Base-by-base conservation (phyloP, 2,113 vertebrate species). In the Sapajus apella region DNA sequence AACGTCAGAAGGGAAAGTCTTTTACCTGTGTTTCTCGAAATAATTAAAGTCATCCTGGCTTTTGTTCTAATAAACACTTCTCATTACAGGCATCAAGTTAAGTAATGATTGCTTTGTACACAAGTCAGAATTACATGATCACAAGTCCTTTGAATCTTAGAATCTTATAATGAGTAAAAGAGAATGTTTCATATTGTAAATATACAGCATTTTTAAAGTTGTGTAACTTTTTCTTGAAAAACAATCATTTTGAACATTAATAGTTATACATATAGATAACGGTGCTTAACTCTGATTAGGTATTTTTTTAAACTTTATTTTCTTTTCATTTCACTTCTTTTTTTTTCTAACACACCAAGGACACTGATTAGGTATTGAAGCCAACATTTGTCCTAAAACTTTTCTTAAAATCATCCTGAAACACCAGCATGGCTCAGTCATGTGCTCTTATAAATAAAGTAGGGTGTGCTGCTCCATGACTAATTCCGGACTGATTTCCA, bases 381-480 rank as follows among this genome's bases (percentile, higher is more conserved):
- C 17, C 52, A 75, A 77, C 16, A 56, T 45, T 6, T 43, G 12
- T 68, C 68, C 37, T 90, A 47, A 83, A 82, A 61, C 11, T 30
- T 72, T 9, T 37, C 32, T 61, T 25, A 83, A 91, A 40, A n/a
- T 2, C 50, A 25, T 61, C 1, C 55, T 8, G 12, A 55, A 17
- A 72, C 13, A 85, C 25, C 20, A 40, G 4, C 1, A 47, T 5
- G 23, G 20, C 37, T 47, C 25, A 82, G 50, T 40, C 72, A 32
- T 64, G 37, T 11, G 20, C 27, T 82, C 52, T 56, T 13, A 45
- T 9, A 81, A 52, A 50, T 5, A 1, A 20, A 13, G 16, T 61
- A 56, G 35, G 27, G 8, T 35, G 7, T n/a, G 0, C 16, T 1
- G 27, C 2, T 37, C 56, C 18, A 8, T 35, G 56, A 66, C 45